Evolutionary conservation across 2,113 vertebrate species (phyloP), one percentile per base, ranked within the genome.

Genomic region (Catharus fuscescens): DNA sequence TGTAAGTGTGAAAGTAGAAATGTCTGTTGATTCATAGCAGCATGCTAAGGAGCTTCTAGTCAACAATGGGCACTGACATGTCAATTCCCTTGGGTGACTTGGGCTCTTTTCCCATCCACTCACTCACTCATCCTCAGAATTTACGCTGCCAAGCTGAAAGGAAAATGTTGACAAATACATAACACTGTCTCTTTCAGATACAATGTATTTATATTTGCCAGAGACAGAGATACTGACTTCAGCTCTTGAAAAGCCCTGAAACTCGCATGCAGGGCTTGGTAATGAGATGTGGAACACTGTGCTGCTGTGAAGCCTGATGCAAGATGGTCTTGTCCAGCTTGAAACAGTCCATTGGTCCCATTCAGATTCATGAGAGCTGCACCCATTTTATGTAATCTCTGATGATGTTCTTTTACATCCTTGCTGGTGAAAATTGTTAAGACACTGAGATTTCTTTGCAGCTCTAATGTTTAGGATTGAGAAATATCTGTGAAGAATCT

Each of bases 31-130:
- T 94, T 95, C 80, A 92, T 70, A 90, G 62, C 44, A 76, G 79
- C 70, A 76, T 96, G 83, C 92, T 86, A 90, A 91, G 93, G 80
- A 94, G 87, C 74, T 73, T 66, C 91, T 87, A 95, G 92, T 86
- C 74, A 92, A 96, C 94, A 89, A 88, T 84, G 90, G 95, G 85
- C 90, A 95, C 64, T 91, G 93, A 94, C 92, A 92, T 86, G 92
- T 90, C 92, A 92, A 83, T 93, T 95, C 93, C 76, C 85, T 59
- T 38, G 86, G 56, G 85, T 69, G 47, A 24, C 88, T 70, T 62
- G 59, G 90, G 72, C 36, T 85, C 60, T 92, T 80, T 91, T 78
- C 67, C 59, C 64, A 45, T 62, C 47, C 50, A 16, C 61, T 70
- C 76, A 40, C 38, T 76, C 36, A 52, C 76, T 88, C 85, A 82